These are phyloP conservation scores for Drosophila histrio DNA, from an alignment of 2,888 invertebrate genomes.

Conservation along the genomic window DNA sequence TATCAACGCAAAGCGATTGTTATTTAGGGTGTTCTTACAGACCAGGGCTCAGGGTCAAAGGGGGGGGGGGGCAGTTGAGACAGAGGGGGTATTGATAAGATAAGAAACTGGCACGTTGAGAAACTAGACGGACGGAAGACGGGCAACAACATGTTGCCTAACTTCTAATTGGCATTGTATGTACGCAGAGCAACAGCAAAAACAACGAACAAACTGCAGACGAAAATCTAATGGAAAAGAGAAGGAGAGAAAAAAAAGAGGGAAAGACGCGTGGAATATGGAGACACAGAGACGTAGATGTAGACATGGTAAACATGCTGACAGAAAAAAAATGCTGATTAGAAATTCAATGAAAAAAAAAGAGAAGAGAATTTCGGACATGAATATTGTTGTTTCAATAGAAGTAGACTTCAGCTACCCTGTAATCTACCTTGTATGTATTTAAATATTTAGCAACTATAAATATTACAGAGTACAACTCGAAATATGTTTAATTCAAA, in stretches of 20 bases:
- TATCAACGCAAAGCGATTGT: slow-evolving; percentile 19
- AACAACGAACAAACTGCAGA: neutral
- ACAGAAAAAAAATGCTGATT: slow-evolving; percentile 33
- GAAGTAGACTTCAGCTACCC: neutral
- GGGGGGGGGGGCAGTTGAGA: neutral
- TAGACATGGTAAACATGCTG: slow-evolving; percentile 23
- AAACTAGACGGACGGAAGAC: neutral
- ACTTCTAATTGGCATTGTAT: slow-evolving; percentile 74
- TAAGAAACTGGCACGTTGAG: slow-evolving; percentile 30
- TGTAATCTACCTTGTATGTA: neutral
- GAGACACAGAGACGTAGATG: slow-evolving; percentile 4
- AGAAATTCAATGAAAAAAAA: slow-evolving; percentile 3
- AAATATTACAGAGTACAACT: no score
- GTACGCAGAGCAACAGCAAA: slow-evolving; percentile 39
- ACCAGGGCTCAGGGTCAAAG: neutral
- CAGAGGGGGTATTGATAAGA: slow-evolving; percentile 49
- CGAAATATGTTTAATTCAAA: no score
- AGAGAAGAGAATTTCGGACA: neutral
- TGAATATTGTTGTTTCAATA: neutral
- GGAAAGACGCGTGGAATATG: neutral
- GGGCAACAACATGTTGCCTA: slow-evolving; percentile 47
- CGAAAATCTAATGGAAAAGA: neutral
- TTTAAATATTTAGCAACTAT: neutral
- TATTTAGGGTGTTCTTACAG: slow-evolving; percentile 12
- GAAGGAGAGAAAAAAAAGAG: neutral